Evolutionary conservation across 2,888 invertebrate species (phyloP).

Genomic region (Loripinus fragilis): DNA sequence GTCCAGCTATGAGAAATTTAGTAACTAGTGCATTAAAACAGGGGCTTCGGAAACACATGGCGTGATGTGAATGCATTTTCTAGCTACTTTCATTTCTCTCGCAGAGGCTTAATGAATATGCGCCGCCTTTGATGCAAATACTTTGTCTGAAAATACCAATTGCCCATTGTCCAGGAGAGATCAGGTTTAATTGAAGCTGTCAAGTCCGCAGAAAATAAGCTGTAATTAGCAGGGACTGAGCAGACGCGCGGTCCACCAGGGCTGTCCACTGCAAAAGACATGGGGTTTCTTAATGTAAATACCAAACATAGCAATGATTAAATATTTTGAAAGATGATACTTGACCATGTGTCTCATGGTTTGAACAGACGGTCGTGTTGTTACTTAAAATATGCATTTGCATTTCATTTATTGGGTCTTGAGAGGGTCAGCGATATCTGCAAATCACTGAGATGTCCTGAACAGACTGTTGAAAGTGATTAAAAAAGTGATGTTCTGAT

Average conservation of each 20-base stretch:
- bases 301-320: background rate
- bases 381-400: slow-evolving; percentile 17
- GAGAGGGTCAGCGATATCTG: background rate
- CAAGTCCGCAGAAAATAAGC: slow-evolving; percentile 39
- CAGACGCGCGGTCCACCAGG: background rate
- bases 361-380: slow-evolving; percentile 8
- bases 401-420: background rate
- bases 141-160: background rate
- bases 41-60: slow-evolving; percentile 34
- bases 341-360: slow-evolving; percentile 13
- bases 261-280: slow-evolving; percentile 25
- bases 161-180: slow-evolving; percentile 45
- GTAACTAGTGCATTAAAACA: too few species aligned
- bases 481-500: too few species aligned
- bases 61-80: slow-evolving; percentile 46
- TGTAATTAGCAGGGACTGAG: slow-evolving; percentile 36
- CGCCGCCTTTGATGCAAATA: slow-evolving; percentile 3
- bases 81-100: background rate
- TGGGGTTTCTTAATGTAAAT: slow-evolving; percentile 15
- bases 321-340: slow-evolving; percentile 9
- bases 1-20: too few species aligned
- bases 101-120: background rate
- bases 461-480: too few species aligned
- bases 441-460: background rate
- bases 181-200: slow-evolving; percentile 47